phyloP scores from a whole-genome alignment of 1,140 invertebrate species.

The Monomorium pharaonis region DNA sequence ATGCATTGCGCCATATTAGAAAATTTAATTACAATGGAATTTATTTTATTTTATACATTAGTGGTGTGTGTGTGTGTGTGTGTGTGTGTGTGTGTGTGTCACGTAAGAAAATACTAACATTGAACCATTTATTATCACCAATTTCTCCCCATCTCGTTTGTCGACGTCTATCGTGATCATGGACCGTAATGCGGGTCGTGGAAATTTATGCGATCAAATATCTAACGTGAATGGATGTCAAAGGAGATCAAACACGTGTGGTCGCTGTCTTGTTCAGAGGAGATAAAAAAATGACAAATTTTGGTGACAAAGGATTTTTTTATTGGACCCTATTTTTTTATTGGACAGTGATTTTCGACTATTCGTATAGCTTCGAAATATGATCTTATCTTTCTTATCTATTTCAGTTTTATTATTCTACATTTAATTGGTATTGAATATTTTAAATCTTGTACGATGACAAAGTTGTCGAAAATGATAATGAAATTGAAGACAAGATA shows the following conservation, averaged over 20 bases:
- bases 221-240: constrained; percentile 36
- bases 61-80: no score
- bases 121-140: constrained; percentile 47
- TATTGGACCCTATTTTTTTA: constrained; percentile 23
- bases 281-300: constrained; percentile 46
- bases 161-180: constrained; percentile 52
- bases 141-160: constrained; percentile 36
- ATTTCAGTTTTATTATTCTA: constrained; percentile 3
- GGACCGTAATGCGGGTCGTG: constrained; percentile 45
- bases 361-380: background rate
- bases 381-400: constrained; percentile 9
- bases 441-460: background rate
- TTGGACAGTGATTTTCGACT: background rate
- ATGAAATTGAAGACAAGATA: background rate
- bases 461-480: background rate
- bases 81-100: no score
- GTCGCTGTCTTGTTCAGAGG: constrained; percentile 11
- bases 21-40: background rate
- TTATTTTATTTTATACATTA: background rate
- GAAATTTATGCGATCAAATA: constrained; percentile 65
- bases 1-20: background rate
- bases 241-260: constrained; percentile 30
- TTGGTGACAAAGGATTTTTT: constrained; percentile 4
- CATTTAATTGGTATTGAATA: constrained; percentile 12
- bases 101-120: background rate